Evolutionary conservation across 2,888 invertebrate genomes (phyloP), one percentile per base, ranked within the genome.

Genomic region (Lacanobia wlatinum): DNA sequence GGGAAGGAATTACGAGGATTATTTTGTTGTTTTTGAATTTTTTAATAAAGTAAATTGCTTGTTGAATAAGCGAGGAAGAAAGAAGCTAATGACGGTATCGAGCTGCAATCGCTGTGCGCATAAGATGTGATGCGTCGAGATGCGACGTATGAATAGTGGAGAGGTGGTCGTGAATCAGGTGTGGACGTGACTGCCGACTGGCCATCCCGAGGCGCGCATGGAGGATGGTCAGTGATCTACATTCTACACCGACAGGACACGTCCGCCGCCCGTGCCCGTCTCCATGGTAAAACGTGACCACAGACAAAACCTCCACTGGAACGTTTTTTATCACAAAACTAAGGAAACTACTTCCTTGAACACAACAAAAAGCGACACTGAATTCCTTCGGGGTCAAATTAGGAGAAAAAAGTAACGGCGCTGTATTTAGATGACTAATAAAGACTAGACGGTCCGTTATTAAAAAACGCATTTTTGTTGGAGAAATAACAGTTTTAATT

Each of bases 281-380:
- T 70, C 77, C 79, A 77, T 68, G 66, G 68, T 77, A 70, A 83
- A 85, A 89, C 91, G 90, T 91, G 91, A 90, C 89, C 75, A 73
- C 84, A 84, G 86, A 86, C 84, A 84, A 80, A 78, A 76, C 60
- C 59, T 50, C 56, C 60, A 69, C 52, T 73, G 79, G 61, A 64
- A 76, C 59, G 69, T 61, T 75, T 64, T 28, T 53, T 18, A 73
- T 59, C 50, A 82, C 81, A 79, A 77, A 72, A 69, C 21, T 58
- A 16, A 58, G 58, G 46, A 80, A 62, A 70, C 55, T 59, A 55
- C 69, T 82, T 86, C 80, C 85, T 80, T 79, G 43, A 63, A 73
- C 40, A 60, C 14, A 12, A 69, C 38, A 82, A 78, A 80, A 72
- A 79, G 48, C 14, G 59, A 63, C 43, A 55, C 70, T 60, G 50